phyloP scores from a whole-genome alignment of 2,888 invertebrate genomes.

The Conistra vaccinii region DNA sequence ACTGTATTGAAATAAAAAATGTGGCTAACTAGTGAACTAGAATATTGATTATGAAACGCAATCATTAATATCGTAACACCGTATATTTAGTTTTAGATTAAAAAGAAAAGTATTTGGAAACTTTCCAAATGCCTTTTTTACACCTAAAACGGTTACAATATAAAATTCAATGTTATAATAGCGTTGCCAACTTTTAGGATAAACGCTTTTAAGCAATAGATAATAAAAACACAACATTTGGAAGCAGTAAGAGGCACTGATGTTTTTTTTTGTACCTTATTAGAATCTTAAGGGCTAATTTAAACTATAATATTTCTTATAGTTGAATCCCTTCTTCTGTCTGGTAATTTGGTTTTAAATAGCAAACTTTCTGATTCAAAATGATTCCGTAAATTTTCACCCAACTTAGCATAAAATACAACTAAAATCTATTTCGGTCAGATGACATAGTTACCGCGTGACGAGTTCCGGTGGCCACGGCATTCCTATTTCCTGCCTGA shows the following conservation, averaged over 20 bases:
- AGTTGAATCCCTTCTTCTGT: background rate
- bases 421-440: slow-evolving; percentile 22
- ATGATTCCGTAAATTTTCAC: background rate
- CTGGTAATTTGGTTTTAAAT: background rate
- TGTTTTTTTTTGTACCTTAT: background rate
- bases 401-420: background rate
- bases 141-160: too few relatives aligned
- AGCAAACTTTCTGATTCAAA: background rate
- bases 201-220: too few relatives aligned
- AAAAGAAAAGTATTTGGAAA: too few relatives aligned
- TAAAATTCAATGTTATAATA: too few relatives aligned
- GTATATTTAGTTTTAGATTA: too few relatives aligned
- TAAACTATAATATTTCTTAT: background rate
- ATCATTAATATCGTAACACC: too few relatives aligned
- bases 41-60: too few relatives aligned
- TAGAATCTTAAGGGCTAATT: background rate
- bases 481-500: slow-evolving; percentile 67
- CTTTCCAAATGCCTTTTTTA: too few relatives aligned
- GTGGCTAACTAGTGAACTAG: too few relatives aligned
- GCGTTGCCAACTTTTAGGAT: too few relatives aligned
- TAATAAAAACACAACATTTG: background rate
- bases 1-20: too few relatives aligned
- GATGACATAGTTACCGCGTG: slow-evolving; percentile 49
- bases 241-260: background rate
- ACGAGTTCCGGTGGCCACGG: slow-evolving; percentile 56